A percentile compares a stretch with the other conserved stretches of the same genome.
Conservation (phyloP, 1,140 invertebrate species). For the Gerris buenoi region DNA sequence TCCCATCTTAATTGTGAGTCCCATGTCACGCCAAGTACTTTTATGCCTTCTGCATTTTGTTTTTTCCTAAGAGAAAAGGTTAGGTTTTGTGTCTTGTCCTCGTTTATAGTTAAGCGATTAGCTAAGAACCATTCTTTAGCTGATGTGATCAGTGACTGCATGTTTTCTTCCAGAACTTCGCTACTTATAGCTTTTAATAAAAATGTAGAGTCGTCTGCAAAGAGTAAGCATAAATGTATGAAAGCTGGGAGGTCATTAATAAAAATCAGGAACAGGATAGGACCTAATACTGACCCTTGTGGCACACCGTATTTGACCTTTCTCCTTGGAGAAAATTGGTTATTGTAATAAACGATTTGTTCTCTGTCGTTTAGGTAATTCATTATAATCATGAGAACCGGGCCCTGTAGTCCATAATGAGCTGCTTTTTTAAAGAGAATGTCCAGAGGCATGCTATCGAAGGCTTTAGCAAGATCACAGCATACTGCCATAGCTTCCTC, state of each 20-base stretch:
- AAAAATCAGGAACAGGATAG: background rate
- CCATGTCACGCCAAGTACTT: too few relatives aligned
- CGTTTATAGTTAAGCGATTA: background rate
- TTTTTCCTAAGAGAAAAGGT: background rate
- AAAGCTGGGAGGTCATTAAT: background rate
- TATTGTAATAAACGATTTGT: background rate
- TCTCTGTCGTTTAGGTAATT: background rate
- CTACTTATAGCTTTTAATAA: background rate
- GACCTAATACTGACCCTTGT: background rate
- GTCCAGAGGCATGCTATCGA: slow-evolving; percentile 11
- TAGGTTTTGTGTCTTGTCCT: background rate
- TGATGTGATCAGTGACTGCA: background rate
- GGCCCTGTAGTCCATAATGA: background rate
- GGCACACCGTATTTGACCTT: background rate
- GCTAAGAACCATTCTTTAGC: background rate
- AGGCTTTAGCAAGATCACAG: slow-evolving; percentile 13
- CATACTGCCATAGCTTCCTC: slow-evolving; percentile 10
- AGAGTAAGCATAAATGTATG: background rate
- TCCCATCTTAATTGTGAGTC: too few relatives aligned
- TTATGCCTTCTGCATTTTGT: background rate
- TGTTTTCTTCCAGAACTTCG: background rate
- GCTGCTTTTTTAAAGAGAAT: slow-evolving; percentile 4
- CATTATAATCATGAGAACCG: background rate
- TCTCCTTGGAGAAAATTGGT: background rate
- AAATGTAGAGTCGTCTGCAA: background rate